A percentile compares a stretch with the other conserved stretches of the same genome.
phyloP scores from a whole-genome alignment of 2,797 vertebrate genomes.

The Hydrophis major region DNA sequence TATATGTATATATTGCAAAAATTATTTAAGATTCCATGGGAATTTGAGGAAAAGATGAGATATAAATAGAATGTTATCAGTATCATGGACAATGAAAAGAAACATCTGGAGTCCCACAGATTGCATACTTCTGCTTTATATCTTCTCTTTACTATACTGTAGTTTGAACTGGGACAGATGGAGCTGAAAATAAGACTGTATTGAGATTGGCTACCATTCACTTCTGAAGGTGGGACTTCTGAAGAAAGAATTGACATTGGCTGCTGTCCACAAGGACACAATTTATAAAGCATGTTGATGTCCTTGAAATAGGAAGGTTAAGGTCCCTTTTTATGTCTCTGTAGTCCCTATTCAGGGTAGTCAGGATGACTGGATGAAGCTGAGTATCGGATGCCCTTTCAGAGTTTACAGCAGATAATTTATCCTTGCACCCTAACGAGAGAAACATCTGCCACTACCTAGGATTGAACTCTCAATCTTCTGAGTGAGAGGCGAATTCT shows the following conservation, averaged over 20 bases:
- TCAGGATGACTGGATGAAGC: background rate
- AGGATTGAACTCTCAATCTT: background rate
- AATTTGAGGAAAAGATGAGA: background rate
- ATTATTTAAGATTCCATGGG: background rate
- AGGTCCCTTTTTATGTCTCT: background rate
- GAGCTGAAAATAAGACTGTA: background rate
- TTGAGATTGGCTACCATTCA: background rate
- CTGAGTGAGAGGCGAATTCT: background rate
- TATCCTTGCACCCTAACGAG: background rate
- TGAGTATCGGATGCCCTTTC: background rate
- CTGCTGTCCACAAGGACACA: background rate
- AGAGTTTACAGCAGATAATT: background rate
- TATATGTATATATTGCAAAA: background rate
- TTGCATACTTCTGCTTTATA: background rate
- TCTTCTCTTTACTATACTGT: background rate
- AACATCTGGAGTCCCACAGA: background rate
- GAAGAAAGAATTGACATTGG: background rate
- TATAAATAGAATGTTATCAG: background rate
- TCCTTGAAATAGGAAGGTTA: background rate
- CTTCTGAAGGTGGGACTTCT: background rate
- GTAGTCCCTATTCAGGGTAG: background rate
- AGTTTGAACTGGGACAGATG: background rate
- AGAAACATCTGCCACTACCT: background rate
- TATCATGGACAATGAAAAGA: background rate
- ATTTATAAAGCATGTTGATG: background rate